Conservation (phyloP, 2,797 vertebrate species). For the Melanotaenia pygmaea region DNA sequence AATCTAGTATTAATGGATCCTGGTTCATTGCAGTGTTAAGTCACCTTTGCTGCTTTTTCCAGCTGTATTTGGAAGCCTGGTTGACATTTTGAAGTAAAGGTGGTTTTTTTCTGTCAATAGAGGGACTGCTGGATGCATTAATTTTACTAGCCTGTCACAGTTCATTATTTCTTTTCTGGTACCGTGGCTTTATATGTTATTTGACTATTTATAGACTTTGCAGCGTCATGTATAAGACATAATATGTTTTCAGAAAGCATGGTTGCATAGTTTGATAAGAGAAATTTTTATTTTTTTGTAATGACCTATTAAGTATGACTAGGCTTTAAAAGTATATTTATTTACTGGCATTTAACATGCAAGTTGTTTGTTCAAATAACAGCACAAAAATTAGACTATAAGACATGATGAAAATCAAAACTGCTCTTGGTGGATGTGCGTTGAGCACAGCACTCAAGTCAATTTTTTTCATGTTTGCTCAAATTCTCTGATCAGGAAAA, state of each 20-base stretch:
- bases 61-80: slow-evolving; percentile 64
- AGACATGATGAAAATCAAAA: neutral
- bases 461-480: neutral
- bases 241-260: neutral
- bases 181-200: slow-evolving; percentile 25
- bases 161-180: slow-evolving; percentile 61
- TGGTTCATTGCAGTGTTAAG: slow-evolving; percentile 41
- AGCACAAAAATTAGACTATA: neutral
- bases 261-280: neutral
- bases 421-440: neutral
- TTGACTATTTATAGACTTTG: slow-evolving; percentile 16
- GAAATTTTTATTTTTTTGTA: neutral
- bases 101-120: slow-evolving; percentile 65
- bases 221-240: slow-evolving; percentile 2
- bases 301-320: neutral
- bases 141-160: slow-evolving; percentile 72
- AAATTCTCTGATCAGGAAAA: neutral
- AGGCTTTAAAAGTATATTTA: neutral
- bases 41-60: slow-evolving; percentile 57
- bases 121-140: slow-evolving; percentile 73
- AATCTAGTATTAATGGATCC: slow-evolving; percentile 49
- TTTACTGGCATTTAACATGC: neutral
- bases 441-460: neutral
- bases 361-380: slow-evolving; percentile 10
- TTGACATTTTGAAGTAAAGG: slow-evolving; percentile 64